phyloP scores from a whole-genome alignment of 2,113 vertebrate genomes.

The Pygathrix nemaeus region DNA sequence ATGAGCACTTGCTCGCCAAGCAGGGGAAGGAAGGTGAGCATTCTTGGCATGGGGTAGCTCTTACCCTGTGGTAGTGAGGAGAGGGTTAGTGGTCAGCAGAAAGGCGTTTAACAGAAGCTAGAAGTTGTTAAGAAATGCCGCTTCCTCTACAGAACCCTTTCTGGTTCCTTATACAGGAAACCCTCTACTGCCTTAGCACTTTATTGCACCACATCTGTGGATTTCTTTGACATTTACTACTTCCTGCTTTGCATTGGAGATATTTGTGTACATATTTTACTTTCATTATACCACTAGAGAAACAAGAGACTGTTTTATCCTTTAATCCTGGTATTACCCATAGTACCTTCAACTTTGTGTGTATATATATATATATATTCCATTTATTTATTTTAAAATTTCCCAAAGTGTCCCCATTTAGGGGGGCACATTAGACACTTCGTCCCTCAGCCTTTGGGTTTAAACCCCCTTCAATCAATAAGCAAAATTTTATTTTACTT shows the following conservation, averaged over 20 bases:
- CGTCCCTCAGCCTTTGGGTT: too few relatives aligned
- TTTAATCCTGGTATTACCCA: background rate
- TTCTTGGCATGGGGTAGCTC: background rate
- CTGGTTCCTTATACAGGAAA: slow-evolving; percentile 54
- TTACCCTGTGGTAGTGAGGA: background rate
- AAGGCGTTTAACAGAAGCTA: background rate
- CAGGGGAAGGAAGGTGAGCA: background rate
- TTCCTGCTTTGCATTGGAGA: slow-evolving; percentile 52
- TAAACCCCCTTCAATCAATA: too few relatives aligned
- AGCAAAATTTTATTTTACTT: too few relatives aligned
- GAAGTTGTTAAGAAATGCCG: background rate
- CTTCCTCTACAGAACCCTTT: slow-evolving; percentile 20
- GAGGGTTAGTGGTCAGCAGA: background rate
- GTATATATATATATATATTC: background rate
- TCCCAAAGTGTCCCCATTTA: too few relatives aligned
- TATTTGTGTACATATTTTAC: slow-evolving; percentile 29
- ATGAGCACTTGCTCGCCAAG: background rate
- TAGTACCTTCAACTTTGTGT: background rate
- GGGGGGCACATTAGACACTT: too few relatives aligned
- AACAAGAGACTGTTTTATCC: background rate
- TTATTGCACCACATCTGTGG: slow-evolving; percentile 30
- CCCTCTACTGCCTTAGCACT: background rate
- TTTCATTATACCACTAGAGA: slow-evolving; percentile 1
- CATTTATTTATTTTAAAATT: too few relatives aligned
- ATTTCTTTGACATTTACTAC: slow-evolving; percentile 64